Base-by-base conservation (phyloP, 1,140 invertebrate species). In the Lysiphlebus fabarum region DNA sequence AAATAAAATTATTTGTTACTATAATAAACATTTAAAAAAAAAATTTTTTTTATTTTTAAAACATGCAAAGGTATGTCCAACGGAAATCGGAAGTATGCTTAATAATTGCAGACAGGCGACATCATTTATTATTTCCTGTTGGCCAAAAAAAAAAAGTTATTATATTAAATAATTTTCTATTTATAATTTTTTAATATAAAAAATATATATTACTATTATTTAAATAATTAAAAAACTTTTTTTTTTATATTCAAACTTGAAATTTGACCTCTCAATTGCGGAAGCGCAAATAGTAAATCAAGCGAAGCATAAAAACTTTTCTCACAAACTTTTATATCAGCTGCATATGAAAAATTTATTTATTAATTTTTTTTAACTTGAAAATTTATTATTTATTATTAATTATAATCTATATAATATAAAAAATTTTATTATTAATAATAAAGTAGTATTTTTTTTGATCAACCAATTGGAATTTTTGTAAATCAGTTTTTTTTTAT, bases 191-290 rank as follows among this genome's bases (percentile, higher is more conserved):
- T 26, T 26, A 26, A 26, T 26, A 26, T 26, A 0, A 26, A 26
- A 26, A 26, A 26, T 26, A 26, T 26, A 26, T 26, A 0, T 2
- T 26, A 26, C 4, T 26, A 26, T 26, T 26, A 26, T 26, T 26
- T 4, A 26, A 26, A 26, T 4, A 26, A 26, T 26, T 1, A 26
- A 26, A 26, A 26, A 26, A 26, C 4, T 26, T 11, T 36, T 33
- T 50, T 33, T 7, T 36, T 11, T 6, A n/a, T n/a, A n/a, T n/a
- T n/a, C n/a, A n/a, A 7, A 49, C 40, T 26, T 51, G 56, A 58
- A 58, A 58, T 40, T 53, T 58, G 49, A 51, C 56, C 48, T 53
- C 40, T 41, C 14, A 41, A n/a, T 58, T 54, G 42, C 34, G 12
- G 42, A 54, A 43, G 40, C 36, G 34, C 26, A 40, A 41, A 49